Conservation (phyloP, 2,113 vertebrate genomes). For the Chaetops frenatus region DNA sequence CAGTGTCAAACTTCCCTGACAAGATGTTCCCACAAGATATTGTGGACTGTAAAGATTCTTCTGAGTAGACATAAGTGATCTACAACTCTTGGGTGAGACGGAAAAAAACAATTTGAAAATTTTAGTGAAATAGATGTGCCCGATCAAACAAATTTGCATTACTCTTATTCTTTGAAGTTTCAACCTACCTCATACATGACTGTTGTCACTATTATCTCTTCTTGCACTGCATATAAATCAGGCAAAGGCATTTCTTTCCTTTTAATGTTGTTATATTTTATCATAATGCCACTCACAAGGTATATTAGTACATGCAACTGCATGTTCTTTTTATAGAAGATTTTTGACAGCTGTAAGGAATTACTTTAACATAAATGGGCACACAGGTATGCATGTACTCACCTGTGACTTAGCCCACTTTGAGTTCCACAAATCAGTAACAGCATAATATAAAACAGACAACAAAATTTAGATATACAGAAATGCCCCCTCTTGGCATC, state of each 20-base stretch:
- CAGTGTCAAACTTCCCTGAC: background rate
- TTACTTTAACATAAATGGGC: background rate
- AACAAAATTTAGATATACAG: background rate
- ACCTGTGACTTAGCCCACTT: background rate
- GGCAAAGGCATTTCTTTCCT: background rate
- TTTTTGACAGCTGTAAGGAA: background rate
- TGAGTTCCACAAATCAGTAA: background rate
- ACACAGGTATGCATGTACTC: background rate
- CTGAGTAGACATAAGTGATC: background rate
- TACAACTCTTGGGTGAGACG: background rate
- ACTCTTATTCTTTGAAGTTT: background rate
- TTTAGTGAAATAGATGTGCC: background rate
- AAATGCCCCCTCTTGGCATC: background rate
- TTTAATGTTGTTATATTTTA: background rate
- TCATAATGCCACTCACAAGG: background rate
- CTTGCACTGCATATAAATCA: background rate
- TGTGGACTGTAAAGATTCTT: background rate
- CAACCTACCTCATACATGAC: background rate
- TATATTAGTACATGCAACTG: background rate
- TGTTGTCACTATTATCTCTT: background rate
- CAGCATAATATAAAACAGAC: background rate
- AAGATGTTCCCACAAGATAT: background rate
- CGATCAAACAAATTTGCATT: background rate
- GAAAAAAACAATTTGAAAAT: background rate
- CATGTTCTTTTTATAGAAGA: background rate